A percentile compares a stretch with the other conserved stretches of the same genome.
Conservation (phyloP, 2,888 invertebrate genomes). For the Oscheius myriophilus region DNA sequence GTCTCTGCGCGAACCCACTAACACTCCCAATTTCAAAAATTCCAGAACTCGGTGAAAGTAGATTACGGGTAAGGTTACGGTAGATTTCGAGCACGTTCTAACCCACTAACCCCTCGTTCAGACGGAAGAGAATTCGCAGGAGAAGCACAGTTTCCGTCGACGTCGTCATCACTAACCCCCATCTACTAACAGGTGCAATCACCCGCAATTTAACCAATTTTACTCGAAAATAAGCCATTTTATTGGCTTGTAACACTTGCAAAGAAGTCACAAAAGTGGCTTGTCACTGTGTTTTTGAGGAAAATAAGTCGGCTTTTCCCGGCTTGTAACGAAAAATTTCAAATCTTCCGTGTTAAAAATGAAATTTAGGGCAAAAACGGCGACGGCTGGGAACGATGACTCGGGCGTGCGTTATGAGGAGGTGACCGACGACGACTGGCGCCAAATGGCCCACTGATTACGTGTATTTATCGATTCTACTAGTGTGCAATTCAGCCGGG, state of each 20-base stretch:
- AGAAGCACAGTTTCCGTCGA: conserved; percentile 15
- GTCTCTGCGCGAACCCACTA: too few relatives aligned
- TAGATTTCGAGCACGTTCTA: not conserved
- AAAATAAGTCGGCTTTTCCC: conserved; percentile 14
- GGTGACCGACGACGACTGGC: conserved; percentile 23
- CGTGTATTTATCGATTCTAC: conserved; percentile 17
- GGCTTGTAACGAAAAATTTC: conserved; percentile 14
- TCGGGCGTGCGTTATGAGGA: conserved; percentile 31
- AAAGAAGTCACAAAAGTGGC: not conserved
- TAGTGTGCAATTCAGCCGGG: conserved; percentile 19
- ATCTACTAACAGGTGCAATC: not conserved
- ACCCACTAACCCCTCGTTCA: conserved; percentile 8
- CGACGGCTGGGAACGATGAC: conserved; percentile 30
- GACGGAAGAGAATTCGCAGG: conserved; percentile 20
- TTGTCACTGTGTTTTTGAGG: conserved; percentile 14
- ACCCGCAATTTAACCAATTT: not conserved
- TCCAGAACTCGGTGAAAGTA: conserved; percentile 58
- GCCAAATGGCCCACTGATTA: conserved; percentile 13
- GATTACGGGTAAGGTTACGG: conserved; percentile 57
- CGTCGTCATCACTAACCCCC: conserved; percentile 21
- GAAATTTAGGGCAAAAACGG: conserved; percentile 28
- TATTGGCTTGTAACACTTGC: conserved; percentile 5
- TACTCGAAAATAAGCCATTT: not conserved
- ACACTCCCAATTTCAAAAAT: conserved; percentile 12
- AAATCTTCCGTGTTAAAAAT: not conserved